Evolutionary conservation across 1,140 invertebrate species (phyloP).

Genomic region (Heliconius himera): DNA sequence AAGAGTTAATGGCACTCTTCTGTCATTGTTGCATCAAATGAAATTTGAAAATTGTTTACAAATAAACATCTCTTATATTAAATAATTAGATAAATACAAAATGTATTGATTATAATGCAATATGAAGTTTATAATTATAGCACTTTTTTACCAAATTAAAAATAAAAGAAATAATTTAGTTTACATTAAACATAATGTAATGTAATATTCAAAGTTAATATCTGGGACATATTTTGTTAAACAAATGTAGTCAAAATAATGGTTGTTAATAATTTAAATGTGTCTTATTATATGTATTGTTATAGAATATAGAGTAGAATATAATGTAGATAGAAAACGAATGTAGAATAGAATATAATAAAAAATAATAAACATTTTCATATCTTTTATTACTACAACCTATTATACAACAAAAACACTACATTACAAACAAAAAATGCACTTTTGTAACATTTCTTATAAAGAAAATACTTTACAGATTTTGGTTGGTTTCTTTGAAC

Average conservation of each 20-base stretch:
- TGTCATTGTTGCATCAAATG: too few species aligned
- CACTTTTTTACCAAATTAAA: background rate
- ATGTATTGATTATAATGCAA: too few species aligned
- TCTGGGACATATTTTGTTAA: background rate
- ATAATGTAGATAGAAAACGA: background rate
- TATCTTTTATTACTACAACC: constrained; percentile 9
- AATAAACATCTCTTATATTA: background rate
- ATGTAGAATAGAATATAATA: background rate
- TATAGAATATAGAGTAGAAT: background rate
- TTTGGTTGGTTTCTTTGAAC: background rate
- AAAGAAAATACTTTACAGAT: constrained; percentile 6
- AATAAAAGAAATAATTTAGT: background rate
- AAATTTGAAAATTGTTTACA: background rate
- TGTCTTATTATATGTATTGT: background rate
- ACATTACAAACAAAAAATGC: constrained; percentile 16
- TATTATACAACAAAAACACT: constrained; percentile 26
- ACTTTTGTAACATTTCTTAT: constrained; percentile 17
- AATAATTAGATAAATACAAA: too few species aligned
- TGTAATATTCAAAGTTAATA: too few species aligned
- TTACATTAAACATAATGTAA: background rate
- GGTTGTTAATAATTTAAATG: background rate
- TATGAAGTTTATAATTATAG: background rate
- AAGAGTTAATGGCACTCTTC: too few species aligned
- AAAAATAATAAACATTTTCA: constrained; percentile 2
- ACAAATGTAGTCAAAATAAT: background rate